Conservation (phyloP, 2,888 invertebrate genomes). For the Apotomis turbidana region DNA sequence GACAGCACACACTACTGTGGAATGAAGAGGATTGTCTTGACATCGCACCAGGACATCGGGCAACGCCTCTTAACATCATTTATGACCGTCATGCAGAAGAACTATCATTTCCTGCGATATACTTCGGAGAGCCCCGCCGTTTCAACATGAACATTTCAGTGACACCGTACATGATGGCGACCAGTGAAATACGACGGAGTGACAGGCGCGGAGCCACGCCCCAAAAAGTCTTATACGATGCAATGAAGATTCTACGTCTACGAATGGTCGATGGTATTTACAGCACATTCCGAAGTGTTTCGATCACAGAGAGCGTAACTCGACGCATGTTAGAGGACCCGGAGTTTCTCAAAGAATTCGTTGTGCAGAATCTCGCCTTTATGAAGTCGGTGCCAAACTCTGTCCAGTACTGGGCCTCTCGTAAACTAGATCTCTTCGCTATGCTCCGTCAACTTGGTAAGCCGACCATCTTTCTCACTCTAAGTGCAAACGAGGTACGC, state of each 20-base stretch:
- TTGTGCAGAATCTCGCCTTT: constrained; percentile 56
- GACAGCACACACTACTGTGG: constrained; percentile 55
- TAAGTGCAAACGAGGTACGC: constrained; percentile 64
- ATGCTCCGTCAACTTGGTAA: constrained; percentile 56
- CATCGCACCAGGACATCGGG: constrained; percentile 54
- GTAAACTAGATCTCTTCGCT: constrained; percentile 57
- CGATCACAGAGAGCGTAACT: constrained; percentile 49
- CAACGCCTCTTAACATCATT: constrained; percentile 54
- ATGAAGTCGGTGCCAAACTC: constrained; percentile 61
- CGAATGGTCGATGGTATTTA: constrained; percentile 49
- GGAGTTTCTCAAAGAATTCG: constrained; percentile 53
- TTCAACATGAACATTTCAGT: constrained; percentile 53
- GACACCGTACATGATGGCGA: constrained; percentile 60
- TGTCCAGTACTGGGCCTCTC: constrained; percentile 59
- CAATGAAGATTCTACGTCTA: constrained; percentile 61
- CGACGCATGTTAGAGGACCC: constrained; percentile 52
- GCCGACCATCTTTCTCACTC: constrained; percentile 54
- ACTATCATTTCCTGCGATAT: constrained; percentile 64
- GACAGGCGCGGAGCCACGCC: constrained; percentile 61
- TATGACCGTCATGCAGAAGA: constrained; percentile 65
- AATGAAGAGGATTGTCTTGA: constrained; percentile 54
- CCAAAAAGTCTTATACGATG: constrained; percentile 61
- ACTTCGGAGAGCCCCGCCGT: constrained; percentile 55
- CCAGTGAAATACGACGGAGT: constrained; percentile 59
- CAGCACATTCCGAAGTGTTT: constrained; percentile 51